Evolutionary conservation across 2,888 invertebrate species (phyloP).

Genomic region (Tromatobia lineatoria): DNA sequence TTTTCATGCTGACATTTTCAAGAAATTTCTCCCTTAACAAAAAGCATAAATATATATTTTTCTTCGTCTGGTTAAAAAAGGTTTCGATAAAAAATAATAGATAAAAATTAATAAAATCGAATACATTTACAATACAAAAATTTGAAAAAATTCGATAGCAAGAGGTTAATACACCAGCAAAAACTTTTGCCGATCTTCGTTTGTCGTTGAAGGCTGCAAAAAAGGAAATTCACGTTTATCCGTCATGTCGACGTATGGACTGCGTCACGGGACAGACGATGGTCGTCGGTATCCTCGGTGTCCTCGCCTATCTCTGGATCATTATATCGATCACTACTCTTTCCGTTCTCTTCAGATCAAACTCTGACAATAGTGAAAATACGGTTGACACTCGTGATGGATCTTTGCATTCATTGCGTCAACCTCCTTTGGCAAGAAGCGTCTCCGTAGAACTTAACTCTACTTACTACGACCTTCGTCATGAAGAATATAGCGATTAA

Average conservation of each 20-base stretch:
- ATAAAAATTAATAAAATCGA: too few relatives aligned
- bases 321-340: conserved; percentile 64
- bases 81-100: too few relatives aligned
- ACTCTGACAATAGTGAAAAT: background rate
- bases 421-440: background rate
- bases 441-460: conserved; percentile 24
- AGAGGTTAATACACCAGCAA: background rate
- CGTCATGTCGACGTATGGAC: conserved; percentile 37
- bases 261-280: conserved; percentile 44
- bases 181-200: conserved; percentile 37
- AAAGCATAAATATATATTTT: too few relatives aligned
- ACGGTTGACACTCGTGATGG: background rate
- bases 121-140: too few relatives aligned
- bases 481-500: background rate
- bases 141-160: too few relatives aligned
- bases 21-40: too few relatives aligned
- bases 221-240: conserved; percentile 1
- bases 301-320: conserved; percentile 73
- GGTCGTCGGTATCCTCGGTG: conserved; percentile 67
- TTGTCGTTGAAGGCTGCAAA: conserved; percentile 5
- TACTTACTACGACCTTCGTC: background rate
- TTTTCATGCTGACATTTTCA: too few relatives aligned
- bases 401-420: background rate
- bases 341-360: conserved; percentile 59
- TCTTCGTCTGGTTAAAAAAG: too few relatives aligned